Evolutionary conservation across 2,797 vertebrate species (phyloP), one percentile per base, ranked within the genome.

Genomic region (Anguilla obscura): DNA sequence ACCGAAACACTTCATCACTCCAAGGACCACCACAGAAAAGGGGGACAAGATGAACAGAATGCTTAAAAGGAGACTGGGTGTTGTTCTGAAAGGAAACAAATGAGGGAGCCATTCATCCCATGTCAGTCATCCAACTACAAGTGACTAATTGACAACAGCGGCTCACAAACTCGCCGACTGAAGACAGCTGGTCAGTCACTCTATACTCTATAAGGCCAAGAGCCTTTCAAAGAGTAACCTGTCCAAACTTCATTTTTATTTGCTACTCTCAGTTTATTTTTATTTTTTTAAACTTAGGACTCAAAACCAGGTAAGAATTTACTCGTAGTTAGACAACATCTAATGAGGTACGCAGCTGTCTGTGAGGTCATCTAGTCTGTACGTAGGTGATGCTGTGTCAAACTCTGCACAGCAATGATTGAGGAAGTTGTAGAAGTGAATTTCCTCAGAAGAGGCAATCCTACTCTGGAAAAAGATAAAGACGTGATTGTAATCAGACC

Each of bases 371-470:
- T 50, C 40, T 18, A 21, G 21, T 79, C 9, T 21, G 9, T 21
- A 76, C 36, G 18, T 12, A 50, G 10, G 79, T n/a, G 45, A n/a
- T 50, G 79, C 27, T 48, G 21, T 45, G 21, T 45, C 7, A 50
- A 82, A 50, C 45, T 27, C 4, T 3, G 79, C 9, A 50, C 18
- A 50, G 16, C 0, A 36, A 36, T 66, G 3, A 76, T 5, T 76
- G 71, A 76, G 71, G 60, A 16, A 52, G 80, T 84, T 63, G 69
- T 21, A 56, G 66, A 88, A 69, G 83, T 85, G 30, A 85, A 50
- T 54, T 30, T 50, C 84, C 33, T n/a, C 48, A 85, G 63, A 30
- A 56, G 84, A 40, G 66, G 48, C 66, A 88, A 48, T 85, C 76
- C 85, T 24, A 66, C 33, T 69, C 63, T 2, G 7, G 87, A 36